Base-by-base conservation (phyloP, 2,888 invertebrate species). In the Orchestes rusci region DNA sequence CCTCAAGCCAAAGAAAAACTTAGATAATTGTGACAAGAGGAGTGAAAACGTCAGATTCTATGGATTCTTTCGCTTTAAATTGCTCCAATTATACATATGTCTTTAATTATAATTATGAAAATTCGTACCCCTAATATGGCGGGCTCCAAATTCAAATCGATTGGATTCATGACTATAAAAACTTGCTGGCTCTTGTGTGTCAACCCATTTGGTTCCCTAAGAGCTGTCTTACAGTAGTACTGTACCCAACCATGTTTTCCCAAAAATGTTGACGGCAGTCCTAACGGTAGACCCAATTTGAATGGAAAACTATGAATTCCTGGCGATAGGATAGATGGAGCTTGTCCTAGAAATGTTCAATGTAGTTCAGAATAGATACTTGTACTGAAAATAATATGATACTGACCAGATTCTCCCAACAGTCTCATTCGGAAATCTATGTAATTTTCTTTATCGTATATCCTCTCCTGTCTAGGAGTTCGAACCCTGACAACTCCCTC, bases 141-240 rank as follows among this genome's bases (percentile, higher is more conserved):
- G 29, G 91, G 89, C 64, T 93, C 93, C 66, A 88, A 70, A 70
- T 93, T 93, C 58, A 93, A 73, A 67, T 93, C 92, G 55, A 93
- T 91, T 3, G 93, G 93, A 68, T 90, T 93, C 92, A 93, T 92
- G 2, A 93, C 91, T 59, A 93, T 91, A 68, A 93, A 93, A n/a
- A 93, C 93, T 70, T 93, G 93, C 67, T 93, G 92, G 66, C 93
- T 93, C 68, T 93, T 93, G 64, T 93, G 93, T 3, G 90, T 89
- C 27, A 93, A 71, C 1, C 92, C 92, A 53, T 83, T 84, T 4
- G 91, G 88, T 60, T 93, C 93, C 35, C 90, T 72, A 13, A 92
- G 71, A 0, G 91, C 91, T 15, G 91, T 88, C 67, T 91, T 91
- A 63, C 92, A 93, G 65, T 82, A 93, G 69, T 92, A 93, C 68